Evolutionary conservation across 2,797 vertebrate genomes (phyloP).

Genomic region (Cirrhinus molitorella): DNA sequence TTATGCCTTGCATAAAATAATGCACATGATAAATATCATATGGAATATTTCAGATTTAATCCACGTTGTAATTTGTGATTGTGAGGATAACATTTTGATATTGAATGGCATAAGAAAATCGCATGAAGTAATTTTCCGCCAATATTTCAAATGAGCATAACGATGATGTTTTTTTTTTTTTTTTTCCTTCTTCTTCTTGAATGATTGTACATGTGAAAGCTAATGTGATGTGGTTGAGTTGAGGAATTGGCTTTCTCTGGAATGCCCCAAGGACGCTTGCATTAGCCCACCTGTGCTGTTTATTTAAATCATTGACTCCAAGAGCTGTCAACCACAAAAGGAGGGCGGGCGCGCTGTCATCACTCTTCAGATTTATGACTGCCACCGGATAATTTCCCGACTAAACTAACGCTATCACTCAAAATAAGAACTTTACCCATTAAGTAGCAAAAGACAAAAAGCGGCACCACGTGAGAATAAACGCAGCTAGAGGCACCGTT

Average conservation of each 20-base stretch:
- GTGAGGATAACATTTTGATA: neutral
- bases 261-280: constrained; percentile 31
- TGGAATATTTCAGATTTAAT: neutral
- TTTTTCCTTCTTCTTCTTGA: neutral
- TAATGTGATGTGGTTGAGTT: constrained; percentile 10
- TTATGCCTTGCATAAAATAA: neutral
- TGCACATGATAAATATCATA: neutral
- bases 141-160: neutral
- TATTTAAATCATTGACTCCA: constrained; percentile 44
- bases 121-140: neutral
- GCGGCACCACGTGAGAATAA: neutral
- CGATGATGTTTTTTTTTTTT: neutral
- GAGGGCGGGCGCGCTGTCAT: constrained; percentile 30
- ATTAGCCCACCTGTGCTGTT: constrained; percentile 41
- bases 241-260: constrained; percentile 38
- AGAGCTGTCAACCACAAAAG: constrained; percentile 25
- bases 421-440: constrained; percentile 40
- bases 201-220: constrained; percentile 12
- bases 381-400: constrained; percentile 38
- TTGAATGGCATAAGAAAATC: neutral
- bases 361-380: constrained; percentile 54
- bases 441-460: neutral
- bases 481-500: neutral
- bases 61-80: neutral
- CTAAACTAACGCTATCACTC: constrained; percentile 46